Base-by-base conservation (phyloP, 2,888 invertebrate species). In the Orgyia antiqua region DNA sequence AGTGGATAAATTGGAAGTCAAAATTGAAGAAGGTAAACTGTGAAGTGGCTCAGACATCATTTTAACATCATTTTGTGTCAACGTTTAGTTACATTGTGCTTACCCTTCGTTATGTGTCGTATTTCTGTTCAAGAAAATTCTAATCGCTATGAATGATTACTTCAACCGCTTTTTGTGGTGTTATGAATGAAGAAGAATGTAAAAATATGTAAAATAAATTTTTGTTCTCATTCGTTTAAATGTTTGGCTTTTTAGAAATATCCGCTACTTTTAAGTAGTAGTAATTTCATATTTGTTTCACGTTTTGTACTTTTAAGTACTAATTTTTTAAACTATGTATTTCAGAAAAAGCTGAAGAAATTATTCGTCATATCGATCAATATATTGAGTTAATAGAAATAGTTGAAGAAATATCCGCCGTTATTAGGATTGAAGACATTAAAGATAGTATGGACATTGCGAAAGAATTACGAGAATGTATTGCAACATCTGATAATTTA, bases 311-410 rank as follows among this genome's bases (percentile, higher is more conserved):
- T n/a, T n/a, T n/a, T n/a, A n/a, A n/a, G n/a, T n/a, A n/a, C n/a
- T n/a, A n/a, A n/a, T n/a, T n/a, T n/a, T n/a, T n/a, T n/a, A n/a
- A 10, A 10, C 4, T 23, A 10, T 23, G 6, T 23, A 6, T 78
- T 71, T 37, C 70, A 80, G 79, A 58, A 31, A 51, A 57, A 42
- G 34, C 60, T 9, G 42, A 58, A 13, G 42, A 60, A 12, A 52
- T 78, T 5, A 32, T 72, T 30, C 51, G 68, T 27, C 68, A 72
- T 28, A 69, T 82, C 13, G 69, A 78, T 30, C 65, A 74, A 41
- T 78, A 75, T 29, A 71, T 79, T 35, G 71, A 79, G 44, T 42
- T 75, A 4, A 63, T 74, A 30, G 72, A 78, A 61, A 66, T 67
- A 18, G 59, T 76, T n/a, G 71, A 75, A 57, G 75, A 77, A 63